Base-by-base conservation (phyloP, 2,797 vertebrate genomes). In the Megaceryle alcyon region DNA sequence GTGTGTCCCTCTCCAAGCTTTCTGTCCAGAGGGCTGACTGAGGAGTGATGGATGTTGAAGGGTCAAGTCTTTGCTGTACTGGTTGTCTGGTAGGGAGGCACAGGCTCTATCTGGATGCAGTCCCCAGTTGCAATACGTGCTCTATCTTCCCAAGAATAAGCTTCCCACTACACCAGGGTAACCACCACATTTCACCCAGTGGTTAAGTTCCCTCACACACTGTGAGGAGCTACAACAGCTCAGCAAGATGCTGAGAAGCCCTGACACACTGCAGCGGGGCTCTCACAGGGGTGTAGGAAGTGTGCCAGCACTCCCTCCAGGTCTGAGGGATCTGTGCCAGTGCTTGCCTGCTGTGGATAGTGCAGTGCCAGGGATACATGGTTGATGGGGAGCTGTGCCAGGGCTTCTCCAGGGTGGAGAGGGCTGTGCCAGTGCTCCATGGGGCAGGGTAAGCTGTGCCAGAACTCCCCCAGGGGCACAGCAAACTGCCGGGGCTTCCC, bases 251-350 rank as follows among this genome's bases (percentile, higher is more conserved):
- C 41, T 81, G 79, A 61, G 18, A 79, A 86, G 28, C 17, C 69
- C 69, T 39, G 33, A 25, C 68, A 23, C 14, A 8, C 41, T n/a
- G 57, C 77, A 49, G 12, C 0, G 0, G 70, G 39, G 59, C 29
- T 77, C 21, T n/a, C 82, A 75, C 31, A 46, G 59, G 66, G 68
- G 9, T 31, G 37, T 11, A 61, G 84, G 46, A 59, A 35, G 33
- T 17, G 46, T 66, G 85, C 82, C 81, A 92, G 63, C 19, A 26
- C 60, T 96, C 57, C 86, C 76, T 49, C 54, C 71, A n/a, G 57
- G 46, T 26, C 61, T 46, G 48, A 81, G 35, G 14, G 41, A 72
- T 72, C 64, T 54, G 13, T 10, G 15, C 56, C 2, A 22, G 29
- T 46, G 86, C 60, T 68, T 88, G 26, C 61, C 39, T 3, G 9